These are phyloP conservation scores for Frankliniella fusca DNA, from an alignment of 2,888 invertebrate genomes.

Conservation along the genomic window DNA sequence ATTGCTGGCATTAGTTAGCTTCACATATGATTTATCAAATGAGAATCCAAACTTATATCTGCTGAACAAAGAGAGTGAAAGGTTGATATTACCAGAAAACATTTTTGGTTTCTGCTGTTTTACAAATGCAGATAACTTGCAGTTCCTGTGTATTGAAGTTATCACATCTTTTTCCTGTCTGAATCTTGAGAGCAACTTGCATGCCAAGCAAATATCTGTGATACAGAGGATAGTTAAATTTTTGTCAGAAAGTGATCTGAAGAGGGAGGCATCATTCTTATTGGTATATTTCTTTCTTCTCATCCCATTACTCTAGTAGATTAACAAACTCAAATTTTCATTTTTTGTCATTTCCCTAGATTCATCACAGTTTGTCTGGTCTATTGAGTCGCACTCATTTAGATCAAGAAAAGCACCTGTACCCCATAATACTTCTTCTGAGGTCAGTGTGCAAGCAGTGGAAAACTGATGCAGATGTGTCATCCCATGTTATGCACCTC, in stretches of 20 bases:
- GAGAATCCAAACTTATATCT: not conserved
- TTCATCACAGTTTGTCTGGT: not conserved
- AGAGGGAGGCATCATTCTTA: not conserved
- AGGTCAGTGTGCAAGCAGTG: not conserved
- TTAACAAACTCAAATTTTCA: slow-evolving; percentile 32
- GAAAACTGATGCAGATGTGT: not conserved
- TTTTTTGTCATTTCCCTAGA: not conserved
- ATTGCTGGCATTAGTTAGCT: not conserved
- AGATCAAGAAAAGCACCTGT: not conserved
- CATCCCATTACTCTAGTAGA: slow-evolving; percentile 1
- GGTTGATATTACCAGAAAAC: not conserved
- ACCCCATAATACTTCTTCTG: not conserved
- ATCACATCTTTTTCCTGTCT: not conserved
- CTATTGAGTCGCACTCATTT: not conserved
- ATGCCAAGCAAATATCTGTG: not conserved
- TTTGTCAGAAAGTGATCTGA: not conserved
- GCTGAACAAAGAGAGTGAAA: not conserved
- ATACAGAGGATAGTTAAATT: not conserved
- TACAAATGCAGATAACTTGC: not conserved
- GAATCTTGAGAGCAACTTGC: not conserved
- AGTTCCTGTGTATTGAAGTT: not conserved
- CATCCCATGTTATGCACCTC: not conserved
- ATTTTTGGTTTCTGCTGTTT: not conserved
- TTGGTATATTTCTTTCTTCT: not conserved
- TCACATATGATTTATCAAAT: not conserved